Conservation (phyloP, 2,113 vertebrate species). For the Aramus guarauna region DNA sequence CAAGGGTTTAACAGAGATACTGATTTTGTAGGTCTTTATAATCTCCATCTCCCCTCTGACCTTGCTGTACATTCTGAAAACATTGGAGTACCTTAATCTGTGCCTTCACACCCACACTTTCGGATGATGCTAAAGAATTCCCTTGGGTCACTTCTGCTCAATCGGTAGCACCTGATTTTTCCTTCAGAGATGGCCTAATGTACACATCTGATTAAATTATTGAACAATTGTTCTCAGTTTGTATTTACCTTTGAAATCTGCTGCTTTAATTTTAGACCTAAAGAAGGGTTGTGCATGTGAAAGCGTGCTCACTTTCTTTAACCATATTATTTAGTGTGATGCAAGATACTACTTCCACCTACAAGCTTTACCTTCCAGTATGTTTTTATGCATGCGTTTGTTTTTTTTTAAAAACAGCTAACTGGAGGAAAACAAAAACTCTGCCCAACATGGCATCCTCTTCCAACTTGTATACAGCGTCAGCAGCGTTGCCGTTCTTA, state of each 20-base stretch:
- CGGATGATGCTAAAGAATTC: not conserved
- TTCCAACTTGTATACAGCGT: not conserved
- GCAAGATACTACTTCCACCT: not conserved
- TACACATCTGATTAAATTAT: not conserved
- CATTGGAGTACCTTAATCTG: not conserved
- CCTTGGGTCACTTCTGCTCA: not conserved
- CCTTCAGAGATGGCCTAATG: not conserved
- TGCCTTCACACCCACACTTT: not conserved
- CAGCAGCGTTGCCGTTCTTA: accelerated
- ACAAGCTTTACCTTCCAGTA: not conserved
- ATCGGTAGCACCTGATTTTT: not conserved
- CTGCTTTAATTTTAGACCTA: not conserved
- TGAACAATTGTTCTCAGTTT: not conserved
- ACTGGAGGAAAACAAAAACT: not conserved
- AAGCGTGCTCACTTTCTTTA: not conserved
- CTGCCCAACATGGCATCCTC: not conserved
- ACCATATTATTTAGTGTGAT: not conserved
- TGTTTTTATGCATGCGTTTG: not conserved
- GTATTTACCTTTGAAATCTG: not conserved
- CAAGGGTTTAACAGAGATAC: not conserved
- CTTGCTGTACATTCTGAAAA: not conserved
- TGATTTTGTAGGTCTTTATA: not conserved
- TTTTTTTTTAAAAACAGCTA: not conserved
- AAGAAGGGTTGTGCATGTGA: not conserved
- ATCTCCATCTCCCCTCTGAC: not conserved